A percentile compares a stretch with the other conserved stretches of the same genome.
phyloP scores from a whole-genome alignment of 2,888 invertebrate genomes.

The Lochmaea capreae region DNA sequence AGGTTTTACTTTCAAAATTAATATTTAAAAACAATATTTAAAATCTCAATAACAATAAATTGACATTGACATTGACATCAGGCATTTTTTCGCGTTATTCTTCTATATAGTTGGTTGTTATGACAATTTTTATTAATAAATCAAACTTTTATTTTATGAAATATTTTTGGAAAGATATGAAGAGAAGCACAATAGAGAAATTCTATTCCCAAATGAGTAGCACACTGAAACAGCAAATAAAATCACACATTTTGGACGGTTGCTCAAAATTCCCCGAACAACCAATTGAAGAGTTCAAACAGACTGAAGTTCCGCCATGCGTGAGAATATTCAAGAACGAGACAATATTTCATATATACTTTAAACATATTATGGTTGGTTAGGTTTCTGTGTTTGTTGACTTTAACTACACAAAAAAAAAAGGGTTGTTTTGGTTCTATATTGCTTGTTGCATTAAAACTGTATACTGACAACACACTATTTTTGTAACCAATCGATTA shows the following conservation, averaged over 20 bases:
- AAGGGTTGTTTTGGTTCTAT: neutral
- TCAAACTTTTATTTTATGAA: neutral
- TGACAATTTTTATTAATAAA: too few relatives aligned
- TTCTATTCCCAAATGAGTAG: constrained; percentile 39
- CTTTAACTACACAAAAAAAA: constrained; percentile 30
- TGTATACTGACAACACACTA: too few relatives aligned
- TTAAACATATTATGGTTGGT: constrained; percentile 15
- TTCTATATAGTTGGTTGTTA: too few relatives aligned
- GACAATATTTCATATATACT: constrained; percentile 43
- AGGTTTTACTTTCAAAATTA: too few relatives aligned
- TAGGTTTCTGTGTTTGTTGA: constrained; percentile 35
- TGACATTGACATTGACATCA: too few relatives aligned
- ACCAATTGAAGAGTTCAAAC: constrained; percentile 58
- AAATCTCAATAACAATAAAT: too few relatives aligned
- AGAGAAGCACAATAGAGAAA: constrained; percentile 19
- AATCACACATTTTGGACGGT: constrained; percentile 58
- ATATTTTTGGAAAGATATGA: neutral
- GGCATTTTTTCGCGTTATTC: too few relatives aligned
- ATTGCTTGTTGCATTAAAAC: too few relatives aligned
- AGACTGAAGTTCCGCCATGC: constrained; percentile 63
- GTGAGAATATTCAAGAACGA: constrained; percentile 59
- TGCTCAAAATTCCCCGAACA: constrained; percentile 50
- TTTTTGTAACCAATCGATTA: too few relatives aligned
- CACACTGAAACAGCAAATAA: constrained; percentile 58
- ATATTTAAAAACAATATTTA: too few relatives aligned